Evolutionary conservation across 2,888 invertebrate species (phyloP), one percentile per base, ranked within the genome.

Genomic region (Spodoptera exigua): DNA sequence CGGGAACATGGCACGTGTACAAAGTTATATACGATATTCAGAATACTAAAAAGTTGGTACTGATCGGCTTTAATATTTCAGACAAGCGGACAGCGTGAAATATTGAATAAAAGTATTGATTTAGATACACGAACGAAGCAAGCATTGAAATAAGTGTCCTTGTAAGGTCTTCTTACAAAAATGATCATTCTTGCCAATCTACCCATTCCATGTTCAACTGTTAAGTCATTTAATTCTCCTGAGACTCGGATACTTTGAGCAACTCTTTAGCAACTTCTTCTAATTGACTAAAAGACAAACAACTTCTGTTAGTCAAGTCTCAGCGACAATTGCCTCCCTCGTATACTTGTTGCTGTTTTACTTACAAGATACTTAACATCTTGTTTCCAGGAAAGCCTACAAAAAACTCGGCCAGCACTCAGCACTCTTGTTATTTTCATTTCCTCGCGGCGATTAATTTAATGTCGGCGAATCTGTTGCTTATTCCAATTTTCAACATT

Each of bases 331-430:
- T 45, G 37, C 48, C 41, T 48, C 34, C 3, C 10, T 43, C 36
- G 17, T 17, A 54, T 32, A 51, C 39, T 66, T 70, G 66, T 66
- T 65, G 58, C 57, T 65, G 9, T 64, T 54, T 46, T 14, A 70
- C 55, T 47, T 47, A 48, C 39, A 3, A 12, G 11, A 16, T 40
- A 55, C 43, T 65, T 71, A 36, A 17, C 9, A 45, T 13, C 18
- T 18, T 40, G 51, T 66, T 58, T 52, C 47, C 27, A 27, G 27
- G 34, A 47, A 52, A 66, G 36, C 13, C 14, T 34, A 41, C 34
- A 66, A 52, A 66, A 66, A 59, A 52, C 44, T 48, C n/a, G 43
- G 14, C 44, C 9, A 39, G 34, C 45, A 63, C 16, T 61, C 35
- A 40, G 16, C 9, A 65, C 35, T 27, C 27, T 57, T 43, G 71